Conservation (phyloP, 2,113 vertebrate genomes). For the Dinomys branickii region DNA sequence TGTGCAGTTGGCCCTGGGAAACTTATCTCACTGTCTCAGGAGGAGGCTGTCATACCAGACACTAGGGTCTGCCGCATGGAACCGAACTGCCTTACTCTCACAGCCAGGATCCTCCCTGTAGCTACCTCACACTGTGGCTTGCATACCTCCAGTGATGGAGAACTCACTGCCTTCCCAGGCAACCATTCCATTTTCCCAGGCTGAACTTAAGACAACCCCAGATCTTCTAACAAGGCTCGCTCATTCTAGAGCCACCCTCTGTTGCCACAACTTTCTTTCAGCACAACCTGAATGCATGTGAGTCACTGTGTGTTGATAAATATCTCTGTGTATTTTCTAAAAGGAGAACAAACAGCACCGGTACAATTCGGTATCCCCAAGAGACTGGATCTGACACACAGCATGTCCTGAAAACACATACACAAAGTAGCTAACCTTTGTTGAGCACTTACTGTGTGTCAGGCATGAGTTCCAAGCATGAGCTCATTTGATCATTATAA, state of each 20-base stretch:
- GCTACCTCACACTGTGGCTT: neutral
- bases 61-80: neutral
- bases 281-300: rapidly evolving
- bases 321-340: neutral
- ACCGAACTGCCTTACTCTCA: neutral
- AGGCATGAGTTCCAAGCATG: neutral
- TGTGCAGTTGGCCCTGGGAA: neutral
- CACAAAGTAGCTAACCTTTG: neutral
- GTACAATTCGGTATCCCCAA: neutral
- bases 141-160: neutral
- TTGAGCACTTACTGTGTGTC: neutral
- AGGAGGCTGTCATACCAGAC: neutral
- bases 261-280: neutral
- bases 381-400: neutral
- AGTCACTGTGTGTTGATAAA: neutral
- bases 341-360: neutral
- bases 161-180: neutral
- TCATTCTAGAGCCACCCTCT: neutral
- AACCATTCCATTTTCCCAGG: neutral
- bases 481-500: neutral
- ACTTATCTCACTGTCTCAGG: neutral
- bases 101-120: neutral
- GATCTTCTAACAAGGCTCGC: neutral
- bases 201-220: neutral
- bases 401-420: neutral